A percentile compares a stretch with the other conserved stretches of the same genome.
phyloP scores from a whole-genome alignment of 2,888 invertebrate species.

The Drosophila phalerata region DNA sequence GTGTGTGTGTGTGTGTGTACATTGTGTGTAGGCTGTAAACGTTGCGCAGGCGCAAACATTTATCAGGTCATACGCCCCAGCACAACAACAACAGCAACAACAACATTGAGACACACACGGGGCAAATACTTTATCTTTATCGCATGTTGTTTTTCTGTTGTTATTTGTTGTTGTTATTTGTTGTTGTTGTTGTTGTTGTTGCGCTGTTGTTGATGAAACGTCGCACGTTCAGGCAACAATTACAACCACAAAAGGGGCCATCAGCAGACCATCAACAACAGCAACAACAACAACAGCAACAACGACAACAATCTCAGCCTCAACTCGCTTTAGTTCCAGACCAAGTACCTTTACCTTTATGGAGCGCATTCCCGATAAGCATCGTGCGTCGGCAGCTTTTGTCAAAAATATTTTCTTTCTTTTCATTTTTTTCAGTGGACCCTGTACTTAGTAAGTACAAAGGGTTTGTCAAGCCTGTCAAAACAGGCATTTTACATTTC shows the following conservation, averaged over 20 bases:
- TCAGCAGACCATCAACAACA: conserved; percentile 50
- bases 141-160: conserved; percentile 57
- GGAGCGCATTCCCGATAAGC: conserved; percentile 48
- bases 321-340: conserved; percentile 14
- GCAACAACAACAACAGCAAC: conserved; percentile 9
- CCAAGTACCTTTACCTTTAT: conserved; percentile 41
- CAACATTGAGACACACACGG: conserved; percentile 33
- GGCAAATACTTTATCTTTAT: conserved; percentile 72
- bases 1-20: conserved; percentile 32
- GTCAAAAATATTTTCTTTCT: conserved; percentile 11
- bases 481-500: no score
- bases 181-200: conserved; percentile 28
- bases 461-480: no score
- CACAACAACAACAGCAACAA: conserved; percentile 25
- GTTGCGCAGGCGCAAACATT: conserved; percentile 81
- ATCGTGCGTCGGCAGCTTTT: conserved; percentile 59
- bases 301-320: conserved; percentile 13
- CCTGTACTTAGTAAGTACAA: not conserved
- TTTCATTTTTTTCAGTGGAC: not conserved
- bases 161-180: conserved; percentile 39
- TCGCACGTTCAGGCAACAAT: conserved; percentile 62
- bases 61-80: conserved; percentile 76
- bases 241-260: conserved; percentile 61
- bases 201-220: conserved; percentile 54
- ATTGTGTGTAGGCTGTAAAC: conserved; percentile 69